Conservation (phyloP, 1,140 invertebrate genomes). For the Tetranychus cinnabarinus region DNA sequence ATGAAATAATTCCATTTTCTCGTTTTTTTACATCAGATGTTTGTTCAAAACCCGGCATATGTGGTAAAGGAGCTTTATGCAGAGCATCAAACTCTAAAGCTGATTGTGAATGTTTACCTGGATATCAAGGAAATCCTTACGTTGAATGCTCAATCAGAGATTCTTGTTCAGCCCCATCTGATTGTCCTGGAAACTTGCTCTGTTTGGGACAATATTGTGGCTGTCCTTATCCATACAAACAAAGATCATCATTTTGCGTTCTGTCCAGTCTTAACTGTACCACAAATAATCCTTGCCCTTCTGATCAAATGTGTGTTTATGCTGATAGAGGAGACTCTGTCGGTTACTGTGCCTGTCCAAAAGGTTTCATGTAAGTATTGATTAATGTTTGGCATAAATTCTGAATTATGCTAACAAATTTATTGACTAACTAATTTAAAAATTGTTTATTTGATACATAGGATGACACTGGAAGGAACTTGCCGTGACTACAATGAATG, state of each 20-base stretch:
- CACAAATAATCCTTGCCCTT: conserved; percentile 32
- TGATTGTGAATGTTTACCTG: conserved; percentile 49
- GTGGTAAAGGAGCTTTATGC: conserved; percentile 38
- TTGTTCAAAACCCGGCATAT: no score
- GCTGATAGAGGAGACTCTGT: conserved; percentile 24
- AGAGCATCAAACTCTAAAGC: conserved; percentile 35
- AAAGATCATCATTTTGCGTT: conserved; percentile 16
- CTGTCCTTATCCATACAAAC: conserved; percentile 14
- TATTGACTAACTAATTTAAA: no score
- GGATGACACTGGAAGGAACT: conserved; percentile 32
- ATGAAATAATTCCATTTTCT: no score
- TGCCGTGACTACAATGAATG: conserved; percentile 60
- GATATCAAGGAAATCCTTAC: conserved; percentile 46
- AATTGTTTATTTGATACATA: no score
- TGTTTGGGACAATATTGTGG: conserved; percentile 16
- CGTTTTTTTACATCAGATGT: no score
- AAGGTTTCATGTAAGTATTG: conserved; percentile 33
- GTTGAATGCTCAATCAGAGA: conserved; percentile 54
- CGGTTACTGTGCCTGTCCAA: conserved; percentile 50
- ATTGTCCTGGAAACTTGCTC: conserved; percentile 17
- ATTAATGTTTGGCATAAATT: no score
- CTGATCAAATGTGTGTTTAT: conserved; percentile 46
- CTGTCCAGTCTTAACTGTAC: conserved; percentile 14
- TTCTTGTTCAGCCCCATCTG: conserved; percentile 16
- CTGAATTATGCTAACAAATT: no score